Conservation (phyloP, 2,113 vertebrate species). For the Ia io region DNA sequence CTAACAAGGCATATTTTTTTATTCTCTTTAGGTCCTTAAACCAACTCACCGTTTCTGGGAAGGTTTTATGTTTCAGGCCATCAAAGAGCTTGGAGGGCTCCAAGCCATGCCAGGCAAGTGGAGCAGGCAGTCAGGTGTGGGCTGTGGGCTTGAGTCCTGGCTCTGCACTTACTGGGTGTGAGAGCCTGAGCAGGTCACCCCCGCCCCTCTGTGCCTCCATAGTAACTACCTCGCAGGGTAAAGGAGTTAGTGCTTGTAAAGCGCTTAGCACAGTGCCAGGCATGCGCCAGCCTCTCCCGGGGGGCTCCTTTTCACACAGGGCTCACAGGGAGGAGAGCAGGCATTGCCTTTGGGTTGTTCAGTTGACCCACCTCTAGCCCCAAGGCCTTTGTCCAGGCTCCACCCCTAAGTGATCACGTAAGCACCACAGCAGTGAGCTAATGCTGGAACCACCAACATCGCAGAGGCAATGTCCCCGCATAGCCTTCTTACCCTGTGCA, state of each 20-base stretch:
- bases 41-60: neutral
- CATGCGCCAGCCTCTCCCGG: neutral
- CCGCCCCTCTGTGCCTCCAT: neutral
- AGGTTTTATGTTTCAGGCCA: neutral
- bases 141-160: neutral
- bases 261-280: neutral
- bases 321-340: neutral
- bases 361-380: neutral
- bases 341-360: neutral
- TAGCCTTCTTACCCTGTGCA: slow-evolving; percentile 89
- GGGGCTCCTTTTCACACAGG: neutral
- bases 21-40: neutral
- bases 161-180: neutral
- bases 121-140: neutral
- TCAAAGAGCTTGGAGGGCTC: neutral
- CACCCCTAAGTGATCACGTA: neutral
- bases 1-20: neutral
- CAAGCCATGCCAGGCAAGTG: neutral
- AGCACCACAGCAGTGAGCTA: neutral
- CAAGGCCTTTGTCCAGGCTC: neutral
- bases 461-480: neutral
- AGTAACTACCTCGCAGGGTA: neutral
- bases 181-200: neutral
- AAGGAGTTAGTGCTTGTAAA: neutral
- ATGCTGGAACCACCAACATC: neutral